These are phyloP conservation scores for Tupaia tana DNA, from an alignment of 2,113 vertebrate species.

Conservation along the genomic window DNA sequence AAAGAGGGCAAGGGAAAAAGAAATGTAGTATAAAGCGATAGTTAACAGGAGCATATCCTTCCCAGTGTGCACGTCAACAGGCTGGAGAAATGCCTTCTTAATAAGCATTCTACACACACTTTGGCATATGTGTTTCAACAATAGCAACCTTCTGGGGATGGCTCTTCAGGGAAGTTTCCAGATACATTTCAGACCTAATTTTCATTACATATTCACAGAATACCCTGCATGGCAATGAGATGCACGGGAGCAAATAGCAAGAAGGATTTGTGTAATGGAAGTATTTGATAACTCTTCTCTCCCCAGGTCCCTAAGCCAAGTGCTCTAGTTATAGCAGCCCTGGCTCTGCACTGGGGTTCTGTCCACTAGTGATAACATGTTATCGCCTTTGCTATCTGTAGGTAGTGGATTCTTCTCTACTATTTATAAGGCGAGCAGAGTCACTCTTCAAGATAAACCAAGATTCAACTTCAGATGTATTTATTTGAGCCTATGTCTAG, in stretches of 20 bases:
- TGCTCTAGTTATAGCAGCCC: background rate
- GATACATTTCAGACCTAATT: background rate
- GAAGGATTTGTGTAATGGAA: background rate
- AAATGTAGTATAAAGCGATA: background rate
- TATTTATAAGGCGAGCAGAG: background rate
- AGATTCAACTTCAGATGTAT: background rate
- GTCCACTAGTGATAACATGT: accelerated
- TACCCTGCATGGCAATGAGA: background rate
- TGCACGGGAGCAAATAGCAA: background rate
- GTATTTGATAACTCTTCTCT: background rate
- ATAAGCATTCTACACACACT: background rate
- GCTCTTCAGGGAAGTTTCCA: background rate
- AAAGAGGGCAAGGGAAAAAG: background rate
- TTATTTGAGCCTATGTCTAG: background rate
- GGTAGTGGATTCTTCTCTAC: background rate
- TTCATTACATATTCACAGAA: background rate
- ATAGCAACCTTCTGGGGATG: background rate
- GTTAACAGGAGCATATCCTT: background rate
- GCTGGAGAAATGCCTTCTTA: background rate
- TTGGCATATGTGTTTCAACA: background rate
- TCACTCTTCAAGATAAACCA: background rate
- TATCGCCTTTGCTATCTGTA: background rate
- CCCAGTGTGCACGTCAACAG: background rate
- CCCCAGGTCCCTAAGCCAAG: background rate
- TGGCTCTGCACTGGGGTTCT: background rate